A percentile compares a stretch with the other conserved stretches of the same genome.
These are phyloP conservation scores for Gambusia holbrooki DNA, from an alignment of 2,113 vertebrate genomes.

Conservation along the genomic window DNA sequence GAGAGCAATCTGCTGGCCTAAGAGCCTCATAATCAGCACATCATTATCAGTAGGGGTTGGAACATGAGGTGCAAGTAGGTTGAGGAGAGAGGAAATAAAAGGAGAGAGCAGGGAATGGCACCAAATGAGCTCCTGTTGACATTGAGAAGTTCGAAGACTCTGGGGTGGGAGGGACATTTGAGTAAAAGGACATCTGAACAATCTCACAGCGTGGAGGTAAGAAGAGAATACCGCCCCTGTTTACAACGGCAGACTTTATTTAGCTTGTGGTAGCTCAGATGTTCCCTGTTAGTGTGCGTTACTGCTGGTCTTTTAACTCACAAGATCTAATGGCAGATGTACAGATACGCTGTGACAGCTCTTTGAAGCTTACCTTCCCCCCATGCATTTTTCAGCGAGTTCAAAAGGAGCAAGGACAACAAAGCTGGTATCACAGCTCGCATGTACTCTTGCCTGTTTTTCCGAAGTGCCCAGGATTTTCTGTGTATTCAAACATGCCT, in stretches of 20 bases:
- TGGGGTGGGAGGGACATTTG: not conserved
- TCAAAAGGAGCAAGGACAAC: slow-evolving; percentile 65
- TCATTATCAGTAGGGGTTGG: slow-evolving; percentile 73
- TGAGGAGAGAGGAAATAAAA: slow-evolving; percentile 43
- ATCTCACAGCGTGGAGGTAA: slow-evolving; percentile 28
- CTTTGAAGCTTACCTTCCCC: slow-evolving; percentile 54
- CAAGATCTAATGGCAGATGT: slow-evolving; percentile 42
- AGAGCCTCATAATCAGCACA: slow-evolving; percentile 80
- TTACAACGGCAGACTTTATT: slow-evolving; percentile 32
- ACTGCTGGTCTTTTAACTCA: slow-evolving; percentile 32
- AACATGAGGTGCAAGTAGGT: slow-evolving; percentile 38
- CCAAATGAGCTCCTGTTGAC: slow-evolving; percentile 46
- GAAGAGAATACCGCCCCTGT: slow-evolving; percentile 29
- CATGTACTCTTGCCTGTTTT: slow-evolving; percentile 29
- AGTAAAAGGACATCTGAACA: slow-evolving; percentile 29
- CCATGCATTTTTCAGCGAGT: slow-evolving; percentile 56
- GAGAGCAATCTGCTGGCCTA: slow-evolving; percentile 76
- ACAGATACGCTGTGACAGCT: slow-evolving; percentile 37
- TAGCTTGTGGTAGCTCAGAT: slow-evolving; percentile 25
- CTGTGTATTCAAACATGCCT: slow-evolving; percentile 28
- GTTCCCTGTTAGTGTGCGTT: slow-evolving; percentile 37
- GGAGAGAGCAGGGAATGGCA: slow-evolving; percentile 51
- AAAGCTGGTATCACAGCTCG: slow-evolving; percentile 49
- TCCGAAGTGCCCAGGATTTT: slow-evolving; percentile 25
- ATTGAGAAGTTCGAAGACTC: slow-evolving; percentile 31